These are phyloP conservation scores for Sylvia borin DNA, from an alignment of 2,797 vertebrate species.

Conservation along the genomic window DNA sequence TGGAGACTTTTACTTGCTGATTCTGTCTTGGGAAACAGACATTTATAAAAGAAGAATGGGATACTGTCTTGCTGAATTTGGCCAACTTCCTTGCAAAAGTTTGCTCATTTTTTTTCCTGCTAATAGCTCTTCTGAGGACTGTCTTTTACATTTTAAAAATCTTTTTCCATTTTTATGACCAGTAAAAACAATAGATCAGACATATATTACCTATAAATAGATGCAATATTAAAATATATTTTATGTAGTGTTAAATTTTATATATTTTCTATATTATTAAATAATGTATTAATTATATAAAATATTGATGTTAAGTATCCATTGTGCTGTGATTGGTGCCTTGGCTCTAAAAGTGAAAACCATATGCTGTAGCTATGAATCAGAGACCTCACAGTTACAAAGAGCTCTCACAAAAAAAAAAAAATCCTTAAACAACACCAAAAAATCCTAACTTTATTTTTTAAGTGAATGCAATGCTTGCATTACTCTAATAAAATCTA, in stretches of 20 bases:
- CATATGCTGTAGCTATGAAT: background rate
- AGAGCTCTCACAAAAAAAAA: background rate
- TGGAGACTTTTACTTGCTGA: background rate
- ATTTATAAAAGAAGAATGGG: background rate
- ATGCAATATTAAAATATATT: too few species aligned
- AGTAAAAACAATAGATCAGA: background rate
- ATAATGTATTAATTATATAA: too few species aligned
- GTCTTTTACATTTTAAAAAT: background rate
- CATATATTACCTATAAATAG: background rate
- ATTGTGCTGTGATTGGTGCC: background rate
- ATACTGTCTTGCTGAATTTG: background rate
- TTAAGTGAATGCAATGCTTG: background rate
- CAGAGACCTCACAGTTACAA: background rate
- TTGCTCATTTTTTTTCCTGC: background rate
- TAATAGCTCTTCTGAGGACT: background rate
- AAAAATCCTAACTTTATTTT: background rate
- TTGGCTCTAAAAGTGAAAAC: background rate
- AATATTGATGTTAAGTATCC: background rate
- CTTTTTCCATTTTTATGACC: background rate
- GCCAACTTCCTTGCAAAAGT: background rate
- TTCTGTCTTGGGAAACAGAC: background rate
- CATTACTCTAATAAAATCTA: background rate
- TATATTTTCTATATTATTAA: too few species aligned
- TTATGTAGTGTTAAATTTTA: too few species aligned
- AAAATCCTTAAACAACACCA: too few species aligned